A percentile compares a stretch with the other conserved stretches of the same genome.
These are phyloP conservation scores for Phyllotreta striolata DNA, from an alignment of 2,888 invertebrate species.

Conservation along the genomic window DNA sequence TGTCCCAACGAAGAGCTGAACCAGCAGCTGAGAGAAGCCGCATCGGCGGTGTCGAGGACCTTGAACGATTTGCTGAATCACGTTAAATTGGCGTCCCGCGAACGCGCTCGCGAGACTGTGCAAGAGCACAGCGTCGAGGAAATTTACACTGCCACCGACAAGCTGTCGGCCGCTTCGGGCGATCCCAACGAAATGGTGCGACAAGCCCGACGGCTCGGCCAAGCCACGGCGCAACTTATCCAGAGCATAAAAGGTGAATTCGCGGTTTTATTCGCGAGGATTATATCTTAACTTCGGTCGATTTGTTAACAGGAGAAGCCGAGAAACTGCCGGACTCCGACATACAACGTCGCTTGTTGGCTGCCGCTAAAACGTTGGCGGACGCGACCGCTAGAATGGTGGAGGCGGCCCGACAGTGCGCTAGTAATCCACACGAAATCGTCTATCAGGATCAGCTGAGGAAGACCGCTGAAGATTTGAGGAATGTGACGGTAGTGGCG, in stretches of 20 bases:
- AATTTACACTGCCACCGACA: conserved; percentile 89
- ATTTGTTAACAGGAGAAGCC: conserved; percentile 92
- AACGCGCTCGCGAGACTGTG: conserved; percentile 69
- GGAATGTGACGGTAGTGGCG: conserved; percentile 88
- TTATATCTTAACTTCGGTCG: no score
- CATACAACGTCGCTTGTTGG: conserved; percentile 81
- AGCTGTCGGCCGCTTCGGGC: conserved; percentile 82
- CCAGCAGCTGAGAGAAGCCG: conserved; percentile 82
- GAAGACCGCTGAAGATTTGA: conserved; percentile 91
- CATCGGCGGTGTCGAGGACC: conserved; percentile 86
- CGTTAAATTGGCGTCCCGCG: conserved; percentile 74
- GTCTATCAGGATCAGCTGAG: conserved; percentile 82
- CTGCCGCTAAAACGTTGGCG: conserved; percentile 93
- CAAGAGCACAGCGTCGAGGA: conserved; percentile 86
- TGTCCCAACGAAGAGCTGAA: conserved; percentile 73
- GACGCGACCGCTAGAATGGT: conserved; percentile 96
- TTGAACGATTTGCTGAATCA: conserved; percentile 90
- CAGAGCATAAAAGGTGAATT: conserved; percentile 80
- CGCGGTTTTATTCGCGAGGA: no score
- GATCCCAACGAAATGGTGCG: conserved; percentile 94
- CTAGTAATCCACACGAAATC: conserved; percentile 82
- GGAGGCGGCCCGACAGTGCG: conserved; percentile 93
- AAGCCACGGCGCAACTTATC: conserved; percentile 93
- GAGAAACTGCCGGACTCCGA: conserved; percentile 88
- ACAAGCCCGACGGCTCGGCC: conserved; percentile 89